Percentiles rank a stretch among this genome's conserved stretches.
Evolutionary conservation across 2,888 invertebrate genomes (phyloP).

Genomic region (Hirtodrosophila histrioides): DNA sequence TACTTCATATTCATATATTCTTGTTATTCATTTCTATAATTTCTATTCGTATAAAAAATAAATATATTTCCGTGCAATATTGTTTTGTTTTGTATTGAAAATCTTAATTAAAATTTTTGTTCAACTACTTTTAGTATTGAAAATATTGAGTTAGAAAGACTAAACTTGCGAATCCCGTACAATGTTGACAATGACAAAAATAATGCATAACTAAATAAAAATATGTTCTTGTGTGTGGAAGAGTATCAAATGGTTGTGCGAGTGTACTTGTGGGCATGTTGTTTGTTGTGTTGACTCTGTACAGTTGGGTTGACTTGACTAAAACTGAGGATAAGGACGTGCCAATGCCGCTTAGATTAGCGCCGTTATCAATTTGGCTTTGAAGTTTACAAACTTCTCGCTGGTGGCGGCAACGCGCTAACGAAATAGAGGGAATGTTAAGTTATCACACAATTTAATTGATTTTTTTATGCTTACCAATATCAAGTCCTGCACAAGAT

Average conservation of each 20-base stretch:
- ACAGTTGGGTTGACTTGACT: constrained; percentile 72
- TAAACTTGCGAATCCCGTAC: constrained; percentile 13
- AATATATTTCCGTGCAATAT: too few species aligned
- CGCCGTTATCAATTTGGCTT: constrained; percentile 94
- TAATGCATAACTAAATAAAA: constrained; percentile 36
- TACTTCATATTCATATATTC: constrained; percentile 10
- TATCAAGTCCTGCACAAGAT: constrained; percentile 94
- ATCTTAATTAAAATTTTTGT: background rate
- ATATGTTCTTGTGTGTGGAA: constrained; percentile 28
- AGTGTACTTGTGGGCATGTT: constrained; percentile 18
- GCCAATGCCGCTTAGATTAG: constrained; percentile 88
- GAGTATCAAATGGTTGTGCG: constrained; percentile 29
- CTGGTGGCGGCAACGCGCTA: constrained; percentile 94
- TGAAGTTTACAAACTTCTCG: constrained; percentile 96
- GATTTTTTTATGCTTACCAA: constrained; percentile 86
- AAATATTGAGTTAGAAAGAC: constrained; percentile 46
- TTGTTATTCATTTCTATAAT: constrained; percentile 11
- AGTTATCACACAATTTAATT: background rate
- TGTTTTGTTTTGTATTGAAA: too few species aligned
- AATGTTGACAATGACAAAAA: constrained; percentile 34
- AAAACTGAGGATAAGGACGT: constrained; percentile 47
- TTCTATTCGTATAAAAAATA: constrained; percentile 43
- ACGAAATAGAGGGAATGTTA: constrained; percentile 47
- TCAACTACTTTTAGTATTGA: constrained; percentile 39
- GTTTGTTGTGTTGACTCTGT: constrained; percentile 66